A percentile compares a stretch with the other conserved stretches of the same genome.
Conservation (phyloP, 1,140 invertebrate species). For the Bicyclus anynana region DNA sequence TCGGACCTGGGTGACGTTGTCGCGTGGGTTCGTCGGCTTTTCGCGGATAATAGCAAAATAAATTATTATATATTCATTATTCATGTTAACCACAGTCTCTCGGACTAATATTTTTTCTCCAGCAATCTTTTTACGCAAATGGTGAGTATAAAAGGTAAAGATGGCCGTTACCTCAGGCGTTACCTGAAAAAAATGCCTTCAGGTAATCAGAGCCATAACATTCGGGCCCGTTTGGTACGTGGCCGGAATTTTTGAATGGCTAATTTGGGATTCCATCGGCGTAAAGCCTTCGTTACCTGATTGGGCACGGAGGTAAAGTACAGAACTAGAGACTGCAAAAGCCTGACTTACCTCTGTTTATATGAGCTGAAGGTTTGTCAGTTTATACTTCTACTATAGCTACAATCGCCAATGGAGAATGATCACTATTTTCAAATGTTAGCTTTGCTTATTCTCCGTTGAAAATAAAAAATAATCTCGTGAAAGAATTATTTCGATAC, state of each 20-base stretch:
- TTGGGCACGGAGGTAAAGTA: constrained; percentile 8
- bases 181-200: constrained; percentile 6
- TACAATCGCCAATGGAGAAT: too few relatives aligned
- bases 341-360: too few relatives aligned
- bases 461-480: too few relatives aligned
- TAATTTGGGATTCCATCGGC: constrained; percentile 14
- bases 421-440: too few relatives aligned
- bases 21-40: too few relatives aligned
- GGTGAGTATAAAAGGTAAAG: constrained; percentile 19
- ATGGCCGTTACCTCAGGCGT: constrained; percentile 15
- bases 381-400: too few relatives aligned
- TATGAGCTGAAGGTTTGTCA: too few relatives aligned
- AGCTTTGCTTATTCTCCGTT: too few relatives aligned
- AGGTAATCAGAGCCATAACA: constrained; percentile 21
- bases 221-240: constrained; percentile 16
- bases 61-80: too few relatives aligned
- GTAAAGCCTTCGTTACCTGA: constrained; percentile 21
- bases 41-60: too few relatives aligned
- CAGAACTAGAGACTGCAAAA: neutral
- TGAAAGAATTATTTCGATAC: too few relatives aligned
- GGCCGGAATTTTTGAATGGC: constrained; percentile 13
- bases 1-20: too few relatives aligned
- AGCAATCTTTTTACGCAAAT: constrained; percentile 22
- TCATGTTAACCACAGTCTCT: neutral
- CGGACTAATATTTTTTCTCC: constrained; percentile 10